Evolutionary conservation across 2,797 vertebrate genomes (phyloP).

Genomic region (Rhincodon typus): DNA sequence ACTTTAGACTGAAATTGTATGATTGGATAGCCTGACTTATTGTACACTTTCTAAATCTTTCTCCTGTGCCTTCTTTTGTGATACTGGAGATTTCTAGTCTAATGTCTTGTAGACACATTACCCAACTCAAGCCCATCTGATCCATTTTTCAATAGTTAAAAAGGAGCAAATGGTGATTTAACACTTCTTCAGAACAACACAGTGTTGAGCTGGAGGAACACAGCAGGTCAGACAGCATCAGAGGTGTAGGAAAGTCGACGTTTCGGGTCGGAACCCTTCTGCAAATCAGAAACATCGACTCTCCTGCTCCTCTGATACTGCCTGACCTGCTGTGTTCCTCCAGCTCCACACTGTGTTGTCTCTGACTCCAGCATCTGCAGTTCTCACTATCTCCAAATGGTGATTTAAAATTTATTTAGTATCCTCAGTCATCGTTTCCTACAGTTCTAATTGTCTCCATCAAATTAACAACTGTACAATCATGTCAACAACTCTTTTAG

Average conservation of each 20-base stretch:
- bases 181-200: not conserved
- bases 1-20: not conserved
- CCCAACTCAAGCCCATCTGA: not conserved
- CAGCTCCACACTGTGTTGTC: no score
- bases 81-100: not conserved
- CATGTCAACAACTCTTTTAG: not conserved
- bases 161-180: not conserved
- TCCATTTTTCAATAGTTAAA: not conserved
- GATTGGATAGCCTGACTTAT: not conserved
- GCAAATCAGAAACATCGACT: no score
- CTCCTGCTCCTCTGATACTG: no score
- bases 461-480: not conserved
- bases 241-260: no score
- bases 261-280: no score
- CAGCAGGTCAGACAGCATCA: no score
- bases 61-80: not conserved
- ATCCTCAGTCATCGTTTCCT: not conserved
- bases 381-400: no score
- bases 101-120: not conserved
- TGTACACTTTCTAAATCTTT: not conserved
- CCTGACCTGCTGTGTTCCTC: no score
- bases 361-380: no score
- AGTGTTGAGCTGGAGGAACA: no score
- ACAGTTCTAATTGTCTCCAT: not conserved
- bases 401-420: not conserved